A percentile compares a stretch with the other conserved stretches of the same genome.
These are phyloP conservation scores for Nycticryphes semicollaris DNA, from an alignment of 2,113 vertebrate species.

Conservation along the genomic window DNA sequence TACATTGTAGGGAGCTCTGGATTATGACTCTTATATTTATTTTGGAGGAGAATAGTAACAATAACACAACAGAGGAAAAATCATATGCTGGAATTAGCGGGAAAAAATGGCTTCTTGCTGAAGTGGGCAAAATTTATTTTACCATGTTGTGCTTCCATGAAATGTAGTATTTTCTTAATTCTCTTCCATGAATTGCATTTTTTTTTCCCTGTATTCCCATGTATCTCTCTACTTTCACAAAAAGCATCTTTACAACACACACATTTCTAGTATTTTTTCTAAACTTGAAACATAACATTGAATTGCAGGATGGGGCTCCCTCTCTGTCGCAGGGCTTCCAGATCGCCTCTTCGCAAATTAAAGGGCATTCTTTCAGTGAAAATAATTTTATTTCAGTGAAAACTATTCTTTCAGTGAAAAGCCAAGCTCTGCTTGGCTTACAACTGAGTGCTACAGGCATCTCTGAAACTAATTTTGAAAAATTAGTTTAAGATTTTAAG, in stretches of 20 bases:
- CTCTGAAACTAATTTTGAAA: not conserved
- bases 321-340: not conserved
- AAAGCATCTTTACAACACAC: not conserved
- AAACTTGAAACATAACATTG: not conserved
- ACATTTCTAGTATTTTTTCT: not conserved
- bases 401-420: not conserved
- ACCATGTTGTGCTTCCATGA: not conserved
- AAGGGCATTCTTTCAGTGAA: not conserved
- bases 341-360: not conserved
- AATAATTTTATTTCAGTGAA: no score
- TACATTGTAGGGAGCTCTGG: not conserved
- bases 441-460: not conserved
- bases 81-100: not conserved
- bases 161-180: not conserved
- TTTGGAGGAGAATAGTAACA: not conserved
- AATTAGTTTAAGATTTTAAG: not conserved
- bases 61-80: not conserved
- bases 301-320: not conserved
- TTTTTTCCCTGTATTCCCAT: not conserved
- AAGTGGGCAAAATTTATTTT: not conserved
- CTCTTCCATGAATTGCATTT: not conserved
- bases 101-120: not conserved
- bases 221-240: not conserved
- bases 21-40: not conserved
- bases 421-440: not conserved